Base-by-base conservation (phyloP, 2,797 vertebrate genomes). In the Ispidina picta region DNA sequence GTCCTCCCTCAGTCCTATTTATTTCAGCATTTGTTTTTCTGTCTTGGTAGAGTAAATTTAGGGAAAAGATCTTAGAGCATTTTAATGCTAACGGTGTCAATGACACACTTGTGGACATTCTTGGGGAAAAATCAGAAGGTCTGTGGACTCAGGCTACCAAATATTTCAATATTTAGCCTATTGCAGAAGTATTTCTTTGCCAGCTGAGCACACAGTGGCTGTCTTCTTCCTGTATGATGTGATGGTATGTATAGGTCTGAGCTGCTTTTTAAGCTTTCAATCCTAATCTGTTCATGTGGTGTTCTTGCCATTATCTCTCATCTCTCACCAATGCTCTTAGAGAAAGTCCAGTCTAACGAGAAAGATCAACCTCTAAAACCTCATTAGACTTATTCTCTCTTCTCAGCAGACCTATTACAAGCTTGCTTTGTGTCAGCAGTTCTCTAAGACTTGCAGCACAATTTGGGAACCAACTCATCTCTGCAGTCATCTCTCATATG, bases 401-500 rank as follows among this genome's bases (percentile, higher is more conserved):
- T 82, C 92, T 88, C 88, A 91, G 89, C 89, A 91, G 76, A 91
- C 60, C 71, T 68, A 83, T 89, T 95, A 86, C 58, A 60, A 89
- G 75, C 48, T 81, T 86, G 78, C 71, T 88, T 93, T 95, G 84
- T 94, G 91, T 96, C 95, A 95, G 94, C 95, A 95, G 46, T 96
- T 90, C 90, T 90, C 71, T 9, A 55, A 52, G 71, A 81, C 56
- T 77, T 52, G 71, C 79, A 74, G 72, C 59, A 74, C 76, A 71
- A 77, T 88, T 95, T 96, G 77, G 52, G 77, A 85, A 92, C 74
- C 83, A 88, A 51, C 89, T 93, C 92, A 91, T 76, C 83, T 84
- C 37, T 69, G 86, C 83, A 92, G 89, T 95, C 94, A 95, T 92
- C 80, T 92, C 76, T 70, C 63, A 17, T 74, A 88, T 4, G 39